A percentile compares a stretch with the other conserved stretches of the same genome.
Conservation (phyloP, 2,113 vertebrate species). For the Peromyscus leucopus region DNA sequence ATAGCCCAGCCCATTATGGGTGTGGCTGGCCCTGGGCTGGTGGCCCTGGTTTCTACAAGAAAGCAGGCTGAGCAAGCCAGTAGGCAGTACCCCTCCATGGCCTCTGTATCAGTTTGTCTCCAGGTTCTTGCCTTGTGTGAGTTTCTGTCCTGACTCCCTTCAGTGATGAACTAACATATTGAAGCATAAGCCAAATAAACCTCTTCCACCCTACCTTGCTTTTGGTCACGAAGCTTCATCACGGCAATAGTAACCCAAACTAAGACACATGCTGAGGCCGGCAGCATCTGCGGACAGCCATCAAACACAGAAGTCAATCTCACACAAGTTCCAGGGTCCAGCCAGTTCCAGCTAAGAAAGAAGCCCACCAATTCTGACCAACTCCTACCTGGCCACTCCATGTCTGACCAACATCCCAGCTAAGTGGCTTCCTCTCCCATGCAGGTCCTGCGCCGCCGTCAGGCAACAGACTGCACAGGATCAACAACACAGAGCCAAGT, state of each 20-base stretch:
- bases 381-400: background rate
- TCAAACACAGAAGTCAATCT: background rate
- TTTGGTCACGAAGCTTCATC: background rate
- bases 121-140: background rate
- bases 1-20: background rate
- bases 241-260: background rate
- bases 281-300: background rate
- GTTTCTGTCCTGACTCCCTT: background rate
- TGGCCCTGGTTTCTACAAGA: background rate
- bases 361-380: background rate
- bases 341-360: background rate
- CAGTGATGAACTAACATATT: background rate
- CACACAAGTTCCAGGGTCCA: fast-evolving
- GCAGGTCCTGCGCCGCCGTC: background rate
- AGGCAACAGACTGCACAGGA: background rate
- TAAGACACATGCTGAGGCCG: background rate
- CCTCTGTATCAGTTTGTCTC: background rate
- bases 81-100: background rate
- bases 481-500: background rate
- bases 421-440: background rate
- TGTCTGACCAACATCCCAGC: background rate
- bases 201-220: background rate
- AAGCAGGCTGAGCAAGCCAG: background rate
- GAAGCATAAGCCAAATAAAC: background rate
- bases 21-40: background rate